phyloP scores from a whole-genome alignment of 2,888 invertebrate genomes.

The Hypselothyrea guttata region DNA sequence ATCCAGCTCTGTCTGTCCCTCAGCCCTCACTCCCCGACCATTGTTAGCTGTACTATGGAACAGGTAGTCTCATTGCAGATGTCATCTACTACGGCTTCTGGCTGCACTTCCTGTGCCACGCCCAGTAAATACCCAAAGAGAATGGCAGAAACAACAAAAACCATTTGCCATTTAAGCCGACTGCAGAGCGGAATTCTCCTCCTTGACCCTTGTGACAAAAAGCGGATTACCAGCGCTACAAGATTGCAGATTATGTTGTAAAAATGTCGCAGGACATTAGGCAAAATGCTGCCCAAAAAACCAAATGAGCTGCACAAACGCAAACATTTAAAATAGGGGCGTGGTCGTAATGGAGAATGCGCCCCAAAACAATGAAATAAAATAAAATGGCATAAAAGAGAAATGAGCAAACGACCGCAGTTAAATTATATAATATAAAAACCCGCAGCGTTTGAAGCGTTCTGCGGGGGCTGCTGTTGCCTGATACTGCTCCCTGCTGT shows the following conservation, averaged over 20 bases:
- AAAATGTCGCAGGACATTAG: constrained; percentile 67
- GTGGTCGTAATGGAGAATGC: constrained; percentile 67
- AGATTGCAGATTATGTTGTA: constrained; percentile 67
- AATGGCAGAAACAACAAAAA: too few species aligned
- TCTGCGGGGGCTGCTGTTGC: constrained; percentile 59
- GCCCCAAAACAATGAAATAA: constrained; percentile 26
- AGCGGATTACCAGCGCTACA: constrained; percentile 57
- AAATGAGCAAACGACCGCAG: constrained; percentile 44
- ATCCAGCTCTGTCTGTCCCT: neutral
- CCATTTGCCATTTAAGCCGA: constrained; percentile 64
- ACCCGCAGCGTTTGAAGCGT: constrained; percentile 63
- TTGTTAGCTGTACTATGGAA: constrained; percentile 30
- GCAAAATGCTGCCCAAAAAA: too few species aligned
- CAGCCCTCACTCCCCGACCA: too few species aligned
- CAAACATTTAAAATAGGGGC: constrained; percentile 35
- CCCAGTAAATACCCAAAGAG: constrained; percentile 39
- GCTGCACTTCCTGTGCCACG: constrained; percentile 73
- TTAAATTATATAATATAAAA: constrained; percentile 44
- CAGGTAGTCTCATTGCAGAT: constrained; percentile 53
- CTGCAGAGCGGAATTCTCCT: neutral
- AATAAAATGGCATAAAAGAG: too few species aligned
- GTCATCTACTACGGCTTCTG: constrained; percentile 27
- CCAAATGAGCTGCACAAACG: too few species aligned
- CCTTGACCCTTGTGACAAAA: constrained; percentile 46
- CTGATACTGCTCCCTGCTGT: constrained; percentile 8